phyloP scores from a whole-genome alignment of 2,888 invertebrate genomes.

The Tenthredo livida region DNA sequence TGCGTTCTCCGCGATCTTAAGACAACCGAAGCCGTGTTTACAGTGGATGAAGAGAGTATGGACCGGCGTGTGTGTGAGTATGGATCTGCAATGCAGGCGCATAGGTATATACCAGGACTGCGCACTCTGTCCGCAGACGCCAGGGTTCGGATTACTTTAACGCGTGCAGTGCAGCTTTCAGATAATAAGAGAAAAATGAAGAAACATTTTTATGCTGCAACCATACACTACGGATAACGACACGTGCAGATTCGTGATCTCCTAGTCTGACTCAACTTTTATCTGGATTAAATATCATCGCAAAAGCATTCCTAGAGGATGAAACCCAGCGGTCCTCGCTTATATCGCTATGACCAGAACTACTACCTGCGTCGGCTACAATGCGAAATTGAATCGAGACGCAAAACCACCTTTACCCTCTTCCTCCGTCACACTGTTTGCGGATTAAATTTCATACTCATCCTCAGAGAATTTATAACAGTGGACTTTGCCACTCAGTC shows the following conservation, averaged over 20 bases:
- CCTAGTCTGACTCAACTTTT: conserved; percentile 38
- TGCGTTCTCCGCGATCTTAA: conserved; percentile 21
- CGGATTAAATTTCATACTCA: conserved; percentile 18
- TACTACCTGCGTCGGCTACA: conserved; percentile 37
- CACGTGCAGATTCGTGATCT: conserved; percentile 53
- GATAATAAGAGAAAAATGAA: neutral
- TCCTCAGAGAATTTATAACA: neutral
- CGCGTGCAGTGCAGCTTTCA: conserved; percentile 37
- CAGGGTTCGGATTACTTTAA: conserved; percentile 40
- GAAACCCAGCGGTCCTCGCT: neutral
- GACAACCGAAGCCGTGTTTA: conserved; percentile 54
- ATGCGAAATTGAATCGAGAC: neutral
- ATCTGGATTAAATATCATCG: conserved; percentile 70
- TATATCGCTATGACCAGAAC: neutral
- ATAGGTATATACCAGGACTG: too few relatives aligned
- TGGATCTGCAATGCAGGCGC: conserved; percentile 27
- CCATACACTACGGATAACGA: conserved; percentile 48
- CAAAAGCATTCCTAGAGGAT: conserved; percentile 67
- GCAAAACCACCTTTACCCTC: neutral
- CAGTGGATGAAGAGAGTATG: conserved; percentile 31
- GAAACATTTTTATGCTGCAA: neutral
- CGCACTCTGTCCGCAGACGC: conserved; percentile 20
- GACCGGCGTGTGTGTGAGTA: neutral
- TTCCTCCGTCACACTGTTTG: neutral
- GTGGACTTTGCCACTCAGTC: neutral